Percentiles rank a stretch among this genome's conserved stretches.
phyloP scores from a whole-genome alignment of 2,797 vertebrate species.

The Lepidocolaptes lacrymiger region DNA sequence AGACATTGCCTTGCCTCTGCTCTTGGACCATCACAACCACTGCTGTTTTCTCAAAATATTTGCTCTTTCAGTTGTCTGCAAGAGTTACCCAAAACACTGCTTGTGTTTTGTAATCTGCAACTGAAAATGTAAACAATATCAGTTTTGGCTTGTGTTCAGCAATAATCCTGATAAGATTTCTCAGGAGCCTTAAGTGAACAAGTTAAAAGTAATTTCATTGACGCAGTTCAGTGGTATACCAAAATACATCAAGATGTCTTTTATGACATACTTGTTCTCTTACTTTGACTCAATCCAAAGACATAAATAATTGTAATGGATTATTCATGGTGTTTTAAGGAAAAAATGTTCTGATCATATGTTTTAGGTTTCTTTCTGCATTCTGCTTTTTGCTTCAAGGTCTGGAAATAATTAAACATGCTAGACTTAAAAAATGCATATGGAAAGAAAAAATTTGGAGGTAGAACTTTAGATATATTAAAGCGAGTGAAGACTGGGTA shows the following conservation, averaged over 20 bases:
- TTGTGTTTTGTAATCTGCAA: background rate
- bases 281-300: slow-evolving; percentile 29
- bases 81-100: background rate
- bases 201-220: slow-evolving; percentile 31
- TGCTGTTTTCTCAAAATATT: background rate
- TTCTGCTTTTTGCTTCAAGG: background rate
- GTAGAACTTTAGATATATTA: background rate
- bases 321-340: slow-evolving; percentile 25
- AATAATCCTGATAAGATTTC: slow-evolving; percentile 26
- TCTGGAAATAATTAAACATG: slow-evolving; percentile 48
- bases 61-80: background rate
- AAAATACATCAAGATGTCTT: slow-evolving; percentile 48
- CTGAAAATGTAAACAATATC: background rate
- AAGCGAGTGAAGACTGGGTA: background rate
- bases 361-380: slow-evolving; percentile 22
- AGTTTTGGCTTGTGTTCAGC: background rate
- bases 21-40: background rate
- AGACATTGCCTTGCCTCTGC: background rate
- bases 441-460: background rate
- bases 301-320: slow-evolving; percentile 37
- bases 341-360: background rate
- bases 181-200: background rate
- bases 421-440: background rate
- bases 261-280: slow-evolving; percentile 36
- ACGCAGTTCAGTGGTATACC: background rate